Base-by-base conservation (phyloP, 2,888 invertebrate genomes). In the Yponomeuta evonymella region DNA sequence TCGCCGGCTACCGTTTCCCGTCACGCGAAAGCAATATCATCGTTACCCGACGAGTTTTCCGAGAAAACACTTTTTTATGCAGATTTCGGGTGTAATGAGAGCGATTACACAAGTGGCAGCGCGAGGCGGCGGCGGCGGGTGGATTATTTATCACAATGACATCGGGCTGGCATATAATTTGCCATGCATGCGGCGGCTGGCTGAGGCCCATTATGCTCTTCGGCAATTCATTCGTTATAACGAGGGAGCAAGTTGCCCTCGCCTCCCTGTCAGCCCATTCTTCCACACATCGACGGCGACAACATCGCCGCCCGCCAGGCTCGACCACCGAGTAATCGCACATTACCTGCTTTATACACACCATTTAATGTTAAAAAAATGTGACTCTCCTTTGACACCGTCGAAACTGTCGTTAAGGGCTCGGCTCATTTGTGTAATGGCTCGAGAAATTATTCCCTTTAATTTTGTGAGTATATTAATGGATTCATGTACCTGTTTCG, bases 201-300 rank as follows among this genome's bases (percentile, higher is more conserved):
- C 51, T 48, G 36, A 36, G 58, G 75, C 76, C 85, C 81, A 89
- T 89, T 87, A 87, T 84, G 81, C 79, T 85, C 85, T 87, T 83
- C 80, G 85, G 79, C 90, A 83, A 90, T 87, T 90, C 90, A 90
- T 88, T 85, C 85, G 74, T 84, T 83, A 85, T 90, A 90, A 90
- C 89, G 89, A 90, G 87, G 78, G 73, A 71, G 72, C 69, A 48
- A 65, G 70, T 43, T 63, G 70, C 67, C 76, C 75, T 77, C 79
- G 75, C 83, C 87, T 86, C 87, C 88, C 70, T 65, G 62, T 51
- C 68, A 48, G 83, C 76, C 85, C 79, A 81, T 79, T 80, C 79
- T 78, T 81, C 58, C 48, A 29, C 68, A 69, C 48, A 29, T 36
- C 33, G 65, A 29, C 12, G 30, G 29, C 65, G 36, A 62, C 70